phyloP scores from a whole-genome alignment of 2,797 vertebrate genomes.

The Syngnathus rostellatus region DNA sequence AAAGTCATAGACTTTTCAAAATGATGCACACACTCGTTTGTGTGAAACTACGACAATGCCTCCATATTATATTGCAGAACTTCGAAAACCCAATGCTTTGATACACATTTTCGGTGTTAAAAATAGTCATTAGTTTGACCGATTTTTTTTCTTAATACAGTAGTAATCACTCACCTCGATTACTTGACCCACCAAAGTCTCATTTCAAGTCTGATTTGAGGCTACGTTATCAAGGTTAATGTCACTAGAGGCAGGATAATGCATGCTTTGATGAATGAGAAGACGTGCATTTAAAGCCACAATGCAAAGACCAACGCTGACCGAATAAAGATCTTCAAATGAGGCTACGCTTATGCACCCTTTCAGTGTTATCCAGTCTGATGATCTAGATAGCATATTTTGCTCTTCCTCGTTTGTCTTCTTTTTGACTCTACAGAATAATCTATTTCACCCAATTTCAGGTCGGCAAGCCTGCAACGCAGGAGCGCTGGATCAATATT shows the following conservation, averaged over 20 bases:
- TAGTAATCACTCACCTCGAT: background rate
- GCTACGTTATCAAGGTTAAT: conserved; percentile 44
- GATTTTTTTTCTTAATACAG: background rate
- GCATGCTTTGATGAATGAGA: conserved; percentile 39
- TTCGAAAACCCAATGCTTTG: background rate
- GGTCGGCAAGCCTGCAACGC: conserved; percentile 62
- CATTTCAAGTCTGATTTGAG: conserved; percentile 21
- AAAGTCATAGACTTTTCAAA: too few species aligned
- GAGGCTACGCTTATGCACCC: conserved; percentile 30
- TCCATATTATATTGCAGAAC: too few species aligned
- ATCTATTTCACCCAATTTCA: conserved; percentile 72
- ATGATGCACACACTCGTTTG: too few species aligned
- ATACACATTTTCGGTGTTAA: background rate
- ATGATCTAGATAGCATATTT: conserved; percentile 63
- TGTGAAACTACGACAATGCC: too few species aligned
- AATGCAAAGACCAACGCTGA: conserved; percentile 46
- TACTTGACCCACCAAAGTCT: conserved; percentile 23
- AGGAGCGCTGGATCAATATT: conserved; percentile 74
- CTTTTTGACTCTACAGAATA: conserved; percentile 55
- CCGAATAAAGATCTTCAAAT: conserved; percentile 24
- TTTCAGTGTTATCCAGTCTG: conserved; percentile 57
- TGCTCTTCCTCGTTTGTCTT: conserved; percentile 49
- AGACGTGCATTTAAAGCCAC: conserved; percentile 33
- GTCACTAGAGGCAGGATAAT: conserved; percentile 27
- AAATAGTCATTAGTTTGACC: background rate